Conservation (phyloP, 2,797 vertebrate genomes). For the Nyctibius grandis region DNA sequence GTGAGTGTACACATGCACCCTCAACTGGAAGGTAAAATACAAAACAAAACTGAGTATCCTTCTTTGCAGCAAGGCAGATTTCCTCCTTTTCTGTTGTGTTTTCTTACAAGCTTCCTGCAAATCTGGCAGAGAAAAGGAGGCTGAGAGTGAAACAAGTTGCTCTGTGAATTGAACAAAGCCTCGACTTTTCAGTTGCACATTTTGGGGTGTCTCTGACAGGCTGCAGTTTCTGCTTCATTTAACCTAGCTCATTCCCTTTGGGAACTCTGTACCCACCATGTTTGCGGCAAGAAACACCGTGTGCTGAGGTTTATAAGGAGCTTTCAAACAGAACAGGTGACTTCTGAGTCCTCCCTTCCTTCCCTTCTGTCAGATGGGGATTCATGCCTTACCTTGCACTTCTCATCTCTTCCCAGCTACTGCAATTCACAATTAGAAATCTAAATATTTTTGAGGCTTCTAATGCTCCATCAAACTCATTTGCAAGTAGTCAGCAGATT, state of each 20-base stretch:
- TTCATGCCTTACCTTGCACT: background rate
- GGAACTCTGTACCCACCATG: background rate
- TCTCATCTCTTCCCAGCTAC: background rate
- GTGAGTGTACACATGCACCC: background rate
- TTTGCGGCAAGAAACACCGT: background rate
- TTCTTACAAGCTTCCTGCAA: background rate
- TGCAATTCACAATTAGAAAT: background rate
- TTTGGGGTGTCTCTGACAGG: background rate
- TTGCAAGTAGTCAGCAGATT: background rate
- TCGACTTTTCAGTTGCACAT: background rate
- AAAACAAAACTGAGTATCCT: background rate
- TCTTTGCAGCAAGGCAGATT: background rate
- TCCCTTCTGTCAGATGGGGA: background rate
- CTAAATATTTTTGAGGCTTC: background rate
- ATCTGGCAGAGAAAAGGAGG: background rate
- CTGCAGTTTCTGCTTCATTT: constrained; percentile 34
- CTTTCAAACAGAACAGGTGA: background rate
- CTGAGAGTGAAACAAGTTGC: background rate
- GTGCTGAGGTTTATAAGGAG: background rate
- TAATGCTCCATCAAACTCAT: background rate
- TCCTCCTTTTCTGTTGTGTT: background rate
- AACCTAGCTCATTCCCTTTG: background rate
- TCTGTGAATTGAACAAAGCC: background rate
- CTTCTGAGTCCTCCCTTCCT: background rate
- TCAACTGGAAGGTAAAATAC: background rate